Base-by-base conservation (phyloP, 2,888 invertebrate genomes). In the Hyposoter didymator region DNA sequence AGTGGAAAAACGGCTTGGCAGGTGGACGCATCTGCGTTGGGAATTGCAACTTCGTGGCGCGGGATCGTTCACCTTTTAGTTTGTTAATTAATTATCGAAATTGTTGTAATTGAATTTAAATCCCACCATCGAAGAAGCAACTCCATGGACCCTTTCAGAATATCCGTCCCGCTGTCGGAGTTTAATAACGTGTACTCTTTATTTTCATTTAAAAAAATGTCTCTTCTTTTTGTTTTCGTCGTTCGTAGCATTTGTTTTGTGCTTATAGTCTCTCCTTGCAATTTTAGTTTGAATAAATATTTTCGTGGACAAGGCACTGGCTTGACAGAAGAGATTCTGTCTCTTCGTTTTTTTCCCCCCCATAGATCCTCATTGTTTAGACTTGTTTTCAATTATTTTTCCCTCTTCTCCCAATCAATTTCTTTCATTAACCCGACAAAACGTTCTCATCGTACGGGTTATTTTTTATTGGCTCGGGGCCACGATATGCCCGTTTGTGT, bases 251-350 rank as follows among this genome's bases (percentile, higher is more conserved):
- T 64, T 22, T 72, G 47, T 69, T 52, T 62, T 49, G 55, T 3
- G 2, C 47, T 55, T 10, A 52, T 17, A 47, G 22, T 78, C 64
- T 78, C 32, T 64, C 43, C 49, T 35, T 59, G n/a, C 35, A 59
- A 8, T 82, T 85, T 75, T 69, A 75, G 82, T 89, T 89, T 90
- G 90, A 91, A 91, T 90, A 90, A 91, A 90, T 92, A 91, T 91
- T 91, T 90, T 89, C 91, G 91, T 90, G 91, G 91, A 93, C 93
- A 93, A 93, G 93, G 93, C 93, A 93, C 93, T 93, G 93, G 92
- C 90, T 91, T 90, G 91, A 91, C 90, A 90, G 88, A 89, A 88
- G 84, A 85, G 87, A 86, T 47, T 17, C 59, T 70, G 55, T 67
- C 52, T 55, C 84, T 70, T 79, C 76, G 82, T 66, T 85, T 84